A percentile compares a stretch with the other conserved stretches of the same genome.
Evolutionary conservation across 2,113 vertebrate species (phyloP).

Genomic region (Labrus mixtus): DNA sequence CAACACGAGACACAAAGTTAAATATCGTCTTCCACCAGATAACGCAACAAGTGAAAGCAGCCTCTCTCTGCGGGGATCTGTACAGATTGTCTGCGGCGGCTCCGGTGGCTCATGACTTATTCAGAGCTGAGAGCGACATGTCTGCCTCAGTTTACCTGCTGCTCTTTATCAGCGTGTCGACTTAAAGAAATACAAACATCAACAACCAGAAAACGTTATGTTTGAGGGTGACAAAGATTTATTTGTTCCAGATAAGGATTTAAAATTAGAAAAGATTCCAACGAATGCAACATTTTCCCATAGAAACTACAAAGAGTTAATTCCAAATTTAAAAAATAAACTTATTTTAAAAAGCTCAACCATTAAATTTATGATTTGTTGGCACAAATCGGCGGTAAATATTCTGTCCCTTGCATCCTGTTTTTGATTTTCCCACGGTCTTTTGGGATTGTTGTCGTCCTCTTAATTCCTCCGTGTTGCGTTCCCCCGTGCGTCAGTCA

Average conservation of each 20-base stretch:
- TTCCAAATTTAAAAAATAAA: too few relatives aligned
- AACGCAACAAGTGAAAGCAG: slow-evolving; percentile 22
- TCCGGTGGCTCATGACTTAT: slow-evolving; percentile 64
- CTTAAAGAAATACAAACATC: too few relatives aligned
- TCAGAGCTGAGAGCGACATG: slow-evolving; percentile 2
- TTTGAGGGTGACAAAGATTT: too few relatives aligned
- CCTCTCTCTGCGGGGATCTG: not conserved
- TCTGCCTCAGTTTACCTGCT: slow-evolving; percentile 15
- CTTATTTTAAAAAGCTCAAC: too few relatives aligned
- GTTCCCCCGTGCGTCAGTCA: slow-evolving; percentile 5
- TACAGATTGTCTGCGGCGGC: slow-evolving; percentile 15
- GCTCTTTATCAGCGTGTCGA: too few relatives aligned
- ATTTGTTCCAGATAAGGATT: too few relatives aligned
- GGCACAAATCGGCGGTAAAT: too few relatives aligned
- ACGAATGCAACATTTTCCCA: too few relatives aligned
- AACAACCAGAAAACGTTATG: too few relatives aligned
- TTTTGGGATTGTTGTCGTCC: not conserved
- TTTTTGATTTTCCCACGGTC: not conserved
- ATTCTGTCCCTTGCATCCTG: not conserved
- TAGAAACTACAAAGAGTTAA: too few relatives aligned
- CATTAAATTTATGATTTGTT: not conserved
- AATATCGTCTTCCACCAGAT: not conserved
- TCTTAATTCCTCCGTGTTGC: not conserved
- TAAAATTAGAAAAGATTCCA: too few relatives aligned
- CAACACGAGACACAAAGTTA: not conserved